Evolutionary conservation across 2,113 vertebrate genomes (phyloP).

Genomic region (Vidua chalybeata): DNA sequence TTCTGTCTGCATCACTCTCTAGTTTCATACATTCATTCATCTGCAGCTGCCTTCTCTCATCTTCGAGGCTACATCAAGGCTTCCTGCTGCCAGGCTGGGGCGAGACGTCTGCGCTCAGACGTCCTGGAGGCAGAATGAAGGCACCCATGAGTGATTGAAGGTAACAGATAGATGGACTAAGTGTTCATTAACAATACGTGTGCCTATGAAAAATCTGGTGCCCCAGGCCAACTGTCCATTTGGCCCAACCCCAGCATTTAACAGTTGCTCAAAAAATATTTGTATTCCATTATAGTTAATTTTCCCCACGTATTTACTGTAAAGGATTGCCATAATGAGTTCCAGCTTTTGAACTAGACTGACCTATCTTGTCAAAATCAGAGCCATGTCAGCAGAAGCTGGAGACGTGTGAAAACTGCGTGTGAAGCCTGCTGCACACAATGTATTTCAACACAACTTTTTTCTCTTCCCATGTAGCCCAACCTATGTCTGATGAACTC

Average conservation of each 20-base stretch:
- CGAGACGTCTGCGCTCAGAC: neutral
- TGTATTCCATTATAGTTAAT: neutral
- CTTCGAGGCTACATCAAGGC: neutral
- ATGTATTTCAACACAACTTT: neutral
- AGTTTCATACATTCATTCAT: constrained; percentile 30
- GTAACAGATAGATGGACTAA: constrained; percentile 57
- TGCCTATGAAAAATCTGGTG: neutral
- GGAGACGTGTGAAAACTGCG: neutral
- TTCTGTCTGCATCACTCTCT: constrained; percentile 26
- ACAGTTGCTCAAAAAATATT: constrained; percentile 44
- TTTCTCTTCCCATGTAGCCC: neutral
- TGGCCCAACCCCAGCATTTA: constrained; percentile 34
- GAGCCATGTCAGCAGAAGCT: neutral
- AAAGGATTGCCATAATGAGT: neutral
- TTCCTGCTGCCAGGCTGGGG: constrained; percentile 25
- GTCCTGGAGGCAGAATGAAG: neutral
- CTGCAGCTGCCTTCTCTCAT: constrained; percentile 55
- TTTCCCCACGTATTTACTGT: neutral
- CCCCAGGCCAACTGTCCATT: constrained; percentile 38
- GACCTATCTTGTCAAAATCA: constrained; percentile 11
- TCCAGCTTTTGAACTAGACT: constrained; percentile 23
- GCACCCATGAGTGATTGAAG: constrained; percentile 51
- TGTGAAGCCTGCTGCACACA: neutral
- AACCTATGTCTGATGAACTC: neutral
- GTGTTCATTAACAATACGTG: neutral